Evolutionary conservation across 2,888 invertebrate species (phyloP).

Genomic region (Eumacrocentrus americanus): DNA sequence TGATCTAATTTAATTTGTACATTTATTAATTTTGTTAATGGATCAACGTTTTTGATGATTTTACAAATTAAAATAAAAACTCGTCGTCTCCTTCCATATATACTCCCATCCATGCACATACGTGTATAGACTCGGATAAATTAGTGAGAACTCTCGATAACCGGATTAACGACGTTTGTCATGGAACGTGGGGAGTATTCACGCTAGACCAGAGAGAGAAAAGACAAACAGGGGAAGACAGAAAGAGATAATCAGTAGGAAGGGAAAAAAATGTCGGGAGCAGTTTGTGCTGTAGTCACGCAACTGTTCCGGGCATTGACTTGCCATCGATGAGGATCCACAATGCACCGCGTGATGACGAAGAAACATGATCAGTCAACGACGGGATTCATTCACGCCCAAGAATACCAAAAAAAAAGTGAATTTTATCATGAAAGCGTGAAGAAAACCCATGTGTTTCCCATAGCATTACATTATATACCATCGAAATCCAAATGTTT

Average conservation of each 20-base stretch:
- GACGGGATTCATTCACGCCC: slow-evolving; percentile 22
- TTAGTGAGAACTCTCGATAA: slow-evolving; percentile 30
- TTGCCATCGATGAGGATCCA: slow-evolving; percentile 24
- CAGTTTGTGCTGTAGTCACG: slow-evolving; percentile 38
- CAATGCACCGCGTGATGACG: slow-evolving; percentile 16
- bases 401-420: not conserved
- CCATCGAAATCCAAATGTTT: no score
- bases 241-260: slow-evolving; percentile 24
- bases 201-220: slow-evolving; percentile 9
- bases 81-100: no score
- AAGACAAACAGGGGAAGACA: slow-evolving; percentile 10
- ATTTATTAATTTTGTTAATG: not conserved
- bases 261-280: slow-evolving; percentile 8
- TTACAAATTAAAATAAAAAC: not conserved
- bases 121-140: slow-evolving; percentile 23
- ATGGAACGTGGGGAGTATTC: slow-evolving; percentile 28
- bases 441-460: no score
- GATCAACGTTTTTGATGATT: not conserved
- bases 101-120: not conserved
- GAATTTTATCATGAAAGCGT: not conserved
- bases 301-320: slow-evolving; percentile 35
- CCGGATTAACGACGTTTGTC: slow-evolving; percentile 31
- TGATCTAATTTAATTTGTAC: no score
- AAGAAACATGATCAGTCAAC: slow-evolving; percentile 8
- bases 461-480: no score